phyloP scores from a whole-genome alignment of 2,797 vertebrate genomes.

The Clamator glandarius region DNA sequence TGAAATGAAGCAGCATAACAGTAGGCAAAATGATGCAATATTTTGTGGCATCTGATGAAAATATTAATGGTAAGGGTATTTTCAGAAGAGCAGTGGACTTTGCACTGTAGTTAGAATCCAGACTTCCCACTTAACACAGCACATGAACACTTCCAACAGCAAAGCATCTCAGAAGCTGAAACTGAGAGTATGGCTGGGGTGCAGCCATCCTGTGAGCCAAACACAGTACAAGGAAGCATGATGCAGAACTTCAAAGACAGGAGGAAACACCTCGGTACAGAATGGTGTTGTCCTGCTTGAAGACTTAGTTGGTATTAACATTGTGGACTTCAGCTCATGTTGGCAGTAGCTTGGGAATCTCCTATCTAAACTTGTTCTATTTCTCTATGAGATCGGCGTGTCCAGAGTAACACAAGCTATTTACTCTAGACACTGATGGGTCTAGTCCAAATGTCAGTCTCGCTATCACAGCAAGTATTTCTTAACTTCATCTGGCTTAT shows the following conservation, averaged over 20 bases:
- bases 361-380: neutral
- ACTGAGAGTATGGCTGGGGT: neutral
- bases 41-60: neutral
- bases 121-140: neutral
- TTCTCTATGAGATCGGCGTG: rapidly evolving
- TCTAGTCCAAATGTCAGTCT: neutral
- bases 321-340: neutral
- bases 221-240: neutral
- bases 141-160: neutral
- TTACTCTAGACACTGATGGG: no score
- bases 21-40: neutral
- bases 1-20: neutral
- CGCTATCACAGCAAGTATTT: neutral
- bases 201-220: neutral
- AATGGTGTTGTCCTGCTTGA: neutral
- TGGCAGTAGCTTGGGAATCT: neutral
- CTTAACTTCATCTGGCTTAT: neutral
- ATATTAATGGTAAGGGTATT: neutral
- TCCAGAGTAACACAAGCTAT: neutral
- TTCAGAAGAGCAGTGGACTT: neutral
- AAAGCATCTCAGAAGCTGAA: neutral
- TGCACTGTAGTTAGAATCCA: neutral
- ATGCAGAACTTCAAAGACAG: neutral
- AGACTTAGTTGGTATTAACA: neutral
- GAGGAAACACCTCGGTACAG: neutral